phyloP scores from a whole-genome alignment of 2,797 vertebrate genomes.

The Mycteria americana region DNA sequence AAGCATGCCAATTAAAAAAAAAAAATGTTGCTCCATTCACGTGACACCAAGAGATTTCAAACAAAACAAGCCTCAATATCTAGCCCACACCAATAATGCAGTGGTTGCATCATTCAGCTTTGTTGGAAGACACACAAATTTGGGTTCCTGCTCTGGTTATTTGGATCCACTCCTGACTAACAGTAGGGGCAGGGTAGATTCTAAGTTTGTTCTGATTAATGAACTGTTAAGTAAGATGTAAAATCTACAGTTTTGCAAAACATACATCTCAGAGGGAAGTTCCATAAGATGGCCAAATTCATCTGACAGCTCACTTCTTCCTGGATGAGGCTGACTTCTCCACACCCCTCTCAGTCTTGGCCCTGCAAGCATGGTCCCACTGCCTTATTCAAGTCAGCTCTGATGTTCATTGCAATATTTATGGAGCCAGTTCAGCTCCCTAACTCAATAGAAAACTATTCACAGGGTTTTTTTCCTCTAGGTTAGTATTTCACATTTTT shows the following conservation, averaged over 20 bases:
- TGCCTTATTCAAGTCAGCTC: background rate
- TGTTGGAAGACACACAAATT: background rate
- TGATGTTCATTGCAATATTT: background rate
- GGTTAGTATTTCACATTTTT: background rate
- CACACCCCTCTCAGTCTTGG: background rate
- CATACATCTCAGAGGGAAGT: background rate
- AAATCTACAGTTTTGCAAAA: background rate
- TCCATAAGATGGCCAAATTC: background rate
- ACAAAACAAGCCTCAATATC: background rate
- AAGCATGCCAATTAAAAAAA: background rate
- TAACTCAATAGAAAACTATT: background rate
- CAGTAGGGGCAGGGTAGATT: background rate
- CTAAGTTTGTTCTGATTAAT: background rate
- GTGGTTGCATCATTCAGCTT: background rate
- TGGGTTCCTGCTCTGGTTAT: background rate
- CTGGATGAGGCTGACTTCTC: background rate
- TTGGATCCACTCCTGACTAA: background rate
- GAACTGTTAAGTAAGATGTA: background rate
- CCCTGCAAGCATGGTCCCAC: background rate
- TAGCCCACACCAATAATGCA: background rate
- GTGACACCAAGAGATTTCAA: background rate
- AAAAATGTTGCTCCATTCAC: background rate
- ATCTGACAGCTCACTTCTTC: background rate
- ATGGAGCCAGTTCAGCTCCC: background rate
- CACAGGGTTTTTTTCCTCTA: background rate